A percentile compares a stretch with the other conserved stretches of the same genome.
phyloP scores from a whole-genome alignment of 2,113 vertebrate species.

The Pampusana beccarii region DNA sequence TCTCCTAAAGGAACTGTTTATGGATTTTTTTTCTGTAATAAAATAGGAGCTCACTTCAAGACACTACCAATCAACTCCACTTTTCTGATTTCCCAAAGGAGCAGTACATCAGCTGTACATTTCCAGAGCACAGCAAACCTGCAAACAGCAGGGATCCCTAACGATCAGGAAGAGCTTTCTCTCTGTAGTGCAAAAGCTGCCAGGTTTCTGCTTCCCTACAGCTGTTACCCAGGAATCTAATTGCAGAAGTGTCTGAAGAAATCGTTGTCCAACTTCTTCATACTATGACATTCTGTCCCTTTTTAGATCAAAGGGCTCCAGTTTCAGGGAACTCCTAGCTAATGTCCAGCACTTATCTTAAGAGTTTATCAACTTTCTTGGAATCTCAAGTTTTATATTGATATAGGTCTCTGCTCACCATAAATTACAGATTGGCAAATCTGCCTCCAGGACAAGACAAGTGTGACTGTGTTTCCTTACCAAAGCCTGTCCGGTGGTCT shows the following conservation, averaged over 20 bases:
- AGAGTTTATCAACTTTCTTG: neutral
- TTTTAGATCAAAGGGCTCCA: neutral
- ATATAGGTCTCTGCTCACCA: neutral
- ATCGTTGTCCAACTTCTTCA: neutral
- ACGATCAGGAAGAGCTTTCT: neutral
- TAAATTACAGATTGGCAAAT: neutral
- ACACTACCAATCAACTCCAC: neutral
- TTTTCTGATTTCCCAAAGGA: neutral
- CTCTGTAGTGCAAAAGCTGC: neutral
- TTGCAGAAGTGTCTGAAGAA: neutral
- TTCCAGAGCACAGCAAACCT: neutral
- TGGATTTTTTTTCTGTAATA: neutral
- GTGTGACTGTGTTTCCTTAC: constrained; percentile 21
- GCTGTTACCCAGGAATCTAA: neutral
- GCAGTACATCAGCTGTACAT: neutral
- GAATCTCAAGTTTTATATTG: neutral
- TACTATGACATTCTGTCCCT: neutral
- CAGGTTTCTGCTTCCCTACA: neutral
- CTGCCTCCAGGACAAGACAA: neutral
- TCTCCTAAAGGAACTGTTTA: neutral
- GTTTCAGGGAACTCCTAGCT: neutral
- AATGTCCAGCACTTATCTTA: neutral
- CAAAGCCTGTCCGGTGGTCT: neutral
- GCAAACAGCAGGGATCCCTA: neutral
- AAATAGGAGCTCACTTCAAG: neutral